A percentile compares a stretch with the other conserved stretches of the same genome.
Conservation (phyloP, 2,888 invertebrate genomes). For the Philaethria dido region DNA sequence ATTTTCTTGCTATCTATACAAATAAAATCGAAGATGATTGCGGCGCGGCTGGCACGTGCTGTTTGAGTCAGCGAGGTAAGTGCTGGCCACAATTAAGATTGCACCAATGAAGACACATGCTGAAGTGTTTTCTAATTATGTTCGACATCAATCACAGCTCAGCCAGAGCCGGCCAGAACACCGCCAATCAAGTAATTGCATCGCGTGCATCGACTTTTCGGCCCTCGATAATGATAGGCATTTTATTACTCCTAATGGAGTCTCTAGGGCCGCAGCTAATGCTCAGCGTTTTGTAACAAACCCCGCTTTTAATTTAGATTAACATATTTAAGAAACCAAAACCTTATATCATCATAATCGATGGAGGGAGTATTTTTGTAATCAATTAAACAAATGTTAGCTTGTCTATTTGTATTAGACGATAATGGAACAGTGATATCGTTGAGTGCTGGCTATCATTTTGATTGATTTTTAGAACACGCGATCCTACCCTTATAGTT, state of each 20-base stretch:
- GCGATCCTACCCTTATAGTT: slow-evolving; percentile 52
- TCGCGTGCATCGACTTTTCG: slow-evolving; percentile 84
- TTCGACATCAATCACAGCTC: slow-evolving; percentile 79
- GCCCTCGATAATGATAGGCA: slow-evolving; percentile 83
- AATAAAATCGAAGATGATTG: slow-evolving; percentile 38
- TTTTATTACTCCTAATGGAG: slow-evolving; percentile 83
- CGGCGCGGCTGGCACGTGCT: slow-evolving; percentile 62
- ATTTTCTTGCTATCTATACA: slow-evolving; percentile 41
- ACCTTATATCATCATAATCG: slow-evolving; percentile 54
- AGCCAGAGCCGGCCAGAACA: slow-evolving; percentile 74
- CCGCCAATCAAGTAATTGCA: slow-evolving; percentile 84
- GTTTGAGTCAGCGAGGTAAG: slow-evolving; percentile 79
- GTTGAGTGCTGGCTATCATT: slow-evolving; percentile 70
- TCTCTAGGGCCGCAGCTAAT: slow-evolving; percentile 81
- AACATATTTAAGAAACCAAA: slow-evolving; percentile 72
- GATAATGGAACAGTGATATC: slow-evolving; percentile 69
- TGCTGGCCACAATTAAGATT: slow-evolving; percentile 81
- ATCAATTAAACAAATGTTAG: slow-evolving; percentile 67
- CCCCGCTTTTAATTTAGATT: slow-evolving; percentile 78
- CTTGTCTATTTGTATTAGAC: slow-evolving; percentile 62
- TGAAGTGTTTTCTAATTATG: slow-evolving; percentile 84
- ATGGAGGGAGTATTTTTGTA: slow-evolving; percentile 60
- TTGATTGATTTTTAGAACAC: slow-evolving; percentile 73
- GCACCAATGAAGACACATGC: slow-evolving; percentile 79
- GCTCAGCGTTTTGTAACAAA: slow-evolving; percentile 69